Percentiles rank a stretch among this genome's conserved stretches.
phyloP scores from a whole-genome alignment of 2,113 vertebrate species.

The Ailuropoda melanoleuca region DNA sequence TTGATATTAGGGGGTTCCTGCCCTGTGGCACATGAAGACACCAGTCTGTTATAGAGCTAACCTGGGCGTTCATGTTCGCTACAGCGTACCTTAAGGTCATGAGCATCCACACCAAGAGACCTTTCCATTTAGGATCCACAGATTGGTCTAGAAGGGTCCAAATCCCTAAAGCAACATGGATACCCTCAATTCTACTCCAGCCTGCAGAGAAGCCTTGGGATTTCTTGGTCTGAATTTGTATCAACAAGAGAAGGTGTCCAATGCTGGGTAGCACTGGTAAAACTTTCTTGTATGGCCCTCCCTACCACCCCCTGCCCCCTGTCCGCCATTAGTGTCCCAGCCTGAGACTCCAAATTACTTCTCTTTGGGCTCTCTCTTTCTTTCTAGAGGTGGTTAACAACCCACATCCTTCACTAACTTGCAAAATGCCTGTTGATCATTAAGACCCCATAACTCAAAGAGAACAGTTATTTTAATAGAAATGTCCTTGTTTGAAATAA shows the following conservation, averaged over 20 bases:
- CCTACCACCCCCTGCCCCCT: background rate
- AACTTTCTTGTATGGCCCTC: background rate
- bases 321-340: background rate
- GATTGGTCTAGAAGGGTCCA: background rate
- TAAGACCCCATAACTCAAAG: background rate
- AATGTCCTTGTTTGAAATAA: slow-evolving; percentile 27
- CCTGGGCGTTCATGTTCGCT: background rate
- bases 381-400: background rate
- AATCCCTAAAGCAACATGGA: background rate
- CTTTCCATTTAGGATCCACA: background rate
- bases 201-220: background rate
- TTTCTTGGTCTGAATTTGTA: background rate
- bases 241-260: background rate
- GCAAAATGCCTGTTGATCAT: background rate
- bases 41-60: background rate
- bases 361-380: background rate
- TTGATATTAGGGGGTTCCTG: background rate
- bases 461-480: background rate
- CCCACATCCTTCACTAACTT: background rate
- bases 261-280: background rate
- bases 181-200: background rate
- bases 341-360: background rate
- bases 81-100: background rate
- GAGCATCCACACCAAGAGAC: background rate
- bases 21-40: background rate